Percentiles rank a stretch among this genome's conserved stretches.
Conservation (phyloP, 2,888 invertebrate genomes). For the Stenodema calcarata region DNA sequence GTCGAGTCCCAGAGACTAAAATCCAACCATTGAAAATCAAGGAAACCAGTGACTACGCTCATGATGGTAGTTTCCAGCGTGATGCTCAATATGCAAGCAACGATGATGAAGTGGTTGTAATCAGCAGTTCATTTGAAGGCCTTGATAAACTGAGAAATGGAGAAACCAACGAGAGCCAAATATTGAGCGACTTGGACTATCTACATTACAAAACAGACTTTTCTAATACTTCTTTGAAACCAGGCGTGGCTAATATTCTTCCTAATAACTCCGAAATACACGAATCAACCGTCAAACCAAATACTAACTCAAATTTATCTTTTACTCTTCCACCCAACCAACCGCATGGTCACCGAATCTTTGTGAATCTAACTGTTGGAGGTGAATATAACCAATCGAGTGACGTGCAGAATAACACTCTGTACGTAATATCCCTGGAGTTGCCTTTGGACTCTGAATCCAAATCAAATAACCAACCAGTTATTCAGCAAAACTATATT, state of each 20-base stretch:
- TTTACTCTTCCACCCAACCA: slow-evolving; percentile 10
- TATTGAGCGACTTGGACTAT: neutral
- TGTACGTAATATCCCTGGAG: slow-evolving; percentile 81
- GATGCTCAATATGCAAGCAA: slow-evolving; percentile 10
- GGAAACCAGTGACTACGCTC: neutral
- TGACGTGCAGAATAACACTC: slow-evolving; percentile 66
- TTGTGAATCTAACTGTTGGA: slow-evolving; percentile 83
- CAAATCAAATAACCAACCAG: slow-evolving; percentile 23
- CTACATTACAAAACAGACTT: slow-evolving; percentile 10
- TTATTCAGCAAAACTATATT: neutral
- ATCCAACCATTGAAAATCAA: neutral
- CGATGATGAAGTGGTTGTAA: slow-evolving; percentile 17
- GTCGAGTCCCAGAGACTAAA: neutral
- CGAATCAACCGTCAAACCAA: neutral
- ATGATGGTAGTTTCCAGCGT: slow-evolving; percentile 28
- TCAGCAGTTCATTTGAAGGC: slow-evolving; percentile 16
- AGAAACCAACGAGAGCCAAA: neutral
- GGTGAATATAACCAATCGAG: slow-evolving; percentile 64
- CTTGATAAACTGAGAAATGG: neutral
- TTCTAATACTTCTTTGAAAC: neutral
- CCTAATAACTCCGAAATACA: neutral
- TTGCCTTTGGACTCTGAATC: slow-evolving; percentile 69
- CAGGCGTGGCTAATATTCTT: neutral
- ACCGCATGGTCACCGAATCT: slow-evolving; percentile 67
- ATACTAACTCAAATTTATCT: neutral